Conservation (phyloP, 2,113 vertebrate species). For the Microcebus tavaratra region DNA sequence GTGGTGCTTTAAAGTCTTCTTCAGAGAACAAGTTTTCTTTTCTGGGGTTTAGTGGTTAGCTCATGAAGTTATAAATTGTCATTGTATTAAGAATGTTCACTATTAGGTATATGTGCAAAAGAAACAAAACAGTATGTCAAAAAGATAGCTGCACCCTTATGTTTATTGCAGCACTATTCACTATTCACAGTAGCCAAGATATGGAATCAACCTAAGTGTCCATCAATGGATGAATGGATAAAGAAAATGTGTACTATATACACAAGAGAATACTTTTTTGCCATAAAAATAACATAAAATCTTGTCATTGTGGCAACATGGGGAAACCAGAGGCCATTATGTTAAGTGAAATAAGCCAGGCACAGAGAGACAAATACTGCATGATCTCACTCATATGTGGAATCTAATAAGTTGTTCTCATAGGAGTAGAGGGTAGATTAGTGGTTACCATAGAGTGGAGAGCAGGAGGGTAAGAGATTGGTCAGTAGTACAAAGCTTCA, state of each 20-base stretch:
- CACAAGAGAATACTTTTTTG: neutral
- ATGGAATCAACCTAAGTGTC: neutral
- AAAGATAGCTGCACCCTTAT: neutral
- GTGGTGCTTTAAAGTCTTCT: neutral
- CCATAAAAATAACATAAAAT: neutral
- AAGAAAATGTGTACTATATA: neutral
- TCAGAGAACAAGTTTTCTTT: neutral
- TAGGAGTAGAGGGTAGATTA: neutral
- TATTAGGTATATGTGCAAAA: neutral
- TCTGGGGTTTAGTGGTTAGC: neutral
- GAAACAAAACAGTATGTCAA: neutral
- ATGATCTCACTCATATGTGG: neutral
- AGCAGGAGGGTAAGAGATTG: neutral
- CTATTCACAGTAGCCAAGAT: neutral
- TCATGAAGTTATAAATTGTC: neutral
- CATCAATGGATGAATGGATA: neutral
- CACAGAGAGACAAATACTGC: neutral
- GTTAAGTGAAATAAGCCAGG: neutral
- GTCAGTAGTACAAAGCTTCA: neutral
- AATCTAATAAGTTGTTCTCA: neutral
- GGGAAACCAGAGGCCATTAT: neutral
- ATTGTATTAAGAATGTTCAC: neutral
- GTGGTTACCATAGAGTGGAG: neutral
- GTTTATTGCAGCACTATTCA: neutral
- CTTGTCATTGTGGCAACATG: neutral